A percentile compares a stretch with the other conserved stretches of the same genome.
phyloP scores from a whole-genome alignment of 2,888 invertebrate species.

The Aspidiotus destructor region DNA sequence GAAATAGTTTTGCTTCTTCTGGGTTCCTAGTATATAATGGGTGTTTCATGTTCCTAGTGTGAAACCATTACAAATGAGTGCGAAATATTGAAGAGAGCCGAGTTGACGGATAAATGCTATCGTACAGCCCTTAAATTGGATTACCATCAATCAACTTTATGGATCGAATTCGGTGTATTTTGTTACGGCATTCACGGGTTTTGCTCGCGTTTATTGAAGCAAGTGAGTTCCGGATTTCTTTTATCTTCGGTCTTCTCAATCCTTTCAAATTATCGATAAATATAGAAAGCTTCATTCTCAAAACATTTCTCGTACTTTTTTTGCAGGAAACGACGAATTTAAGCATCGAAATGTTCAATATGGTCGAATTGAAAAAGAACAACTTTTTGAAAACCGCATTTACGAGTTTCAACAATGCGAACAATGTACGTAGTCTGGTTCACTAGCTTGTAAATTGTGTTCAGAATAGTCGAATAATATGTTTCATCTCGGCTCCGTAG shows the following conservation, averaged over 20 bases:
- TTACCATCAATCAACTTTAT: slow-evolving; percentile 61
- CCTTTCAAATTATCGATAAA: background rate
- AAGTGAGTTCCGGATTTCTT: slow-evolving; percentile 45
- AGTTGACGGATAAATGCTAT: slow-evolving; percentile 63
- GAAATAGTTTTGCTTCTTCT: slow-evolving; percentile 14
- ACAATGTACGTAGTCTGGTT: slow-evolving; percentile 44
- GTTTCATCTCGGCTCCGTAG: slow-evolving; percentile 3
- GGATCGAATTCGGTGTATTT: slow-evolving; percentile 86
- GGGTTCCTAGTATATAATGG: background rate
- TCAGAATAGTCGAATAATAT: background rate
- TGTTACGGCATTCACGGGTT: slow-evolving; percentile 84
- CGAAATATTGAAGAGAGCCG: slow-evolving; percentile 42
- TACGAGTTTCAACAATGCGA: slow-evolving; percentile 64
- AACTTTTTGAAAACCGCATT: slow-evolving; percentile 68
- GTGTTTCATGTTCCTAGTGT: slow-evolving; percentile 37
- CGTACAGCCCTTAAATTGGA: slow-evolving; percentile 66
- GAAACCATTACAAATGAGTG: slow-evolving; percentile 46
- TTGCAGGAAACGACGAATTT: slow-evolving; percentile 40
- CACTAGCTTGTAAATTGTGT: background rate
- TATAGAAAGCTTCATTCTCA: background rate
- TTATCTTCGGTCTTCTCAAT: slow-evolving; percentile 1
- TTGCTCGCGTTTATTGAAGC: slow-evolving; percentile 74
- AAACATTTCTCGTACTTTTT: background rate
- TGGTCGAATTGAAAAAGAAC: slow-evolving; percentile 65
- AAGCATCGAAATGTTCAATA: slow-evolving; percentile 51